These are phyloP conservation scores for Cybosia mesomella DNA, from an alignment of 2,888 invertebrate genomes.

Conservation along the genomic window DNA sequence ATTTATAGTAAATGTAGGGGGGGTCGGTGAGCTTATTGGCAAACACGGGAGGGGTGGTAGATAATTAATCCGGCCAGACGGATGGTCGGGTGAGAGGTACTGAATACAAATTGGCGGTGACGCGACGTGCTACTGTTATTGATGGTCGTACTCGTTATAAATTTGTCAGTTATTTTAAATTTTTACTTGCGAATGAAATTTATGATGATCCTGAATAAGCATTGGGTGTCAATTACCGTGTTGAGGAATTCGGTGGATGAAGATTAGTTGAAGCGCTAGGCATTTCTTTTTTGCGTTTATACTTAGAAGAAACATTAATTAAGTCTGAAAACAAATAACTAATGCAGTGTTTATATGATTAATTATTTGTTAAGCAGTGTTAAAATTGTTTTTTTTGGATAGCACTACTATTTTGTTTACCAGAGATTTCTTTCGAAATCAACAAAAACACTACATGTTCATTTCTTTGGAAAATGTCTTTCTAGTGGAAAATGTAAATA, in stretches of 20 bases:
- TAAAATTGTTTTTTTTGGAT: no score
- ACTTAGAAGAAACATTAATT: background rate
- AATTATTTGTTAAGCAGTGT: no score
- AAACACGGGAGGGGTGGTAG: constrained; percentile 79
- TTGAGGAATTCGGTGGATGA: constrained; percentile 5
- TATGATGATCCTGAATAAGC: constrained; percentile 17
- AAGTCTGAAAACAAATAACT: no score
- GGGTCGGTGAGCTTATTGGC: constrained; percentile 76
- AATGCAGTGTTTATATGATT: no score
- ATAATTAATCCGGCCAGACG: constrained; percentile 86
- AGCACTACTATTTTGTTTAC: no score
- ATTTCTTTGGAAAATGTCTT: background rate
- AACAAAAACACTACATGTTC: no score
- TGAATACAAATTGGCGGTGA: constrained; percentile 79
- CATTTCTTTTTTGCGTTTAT: background rate
- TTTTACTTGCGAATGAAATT: constrained; percentile 18
- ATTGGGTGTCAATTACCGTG: background rate
- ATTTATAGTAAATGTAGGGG: constrained; percentile 76
- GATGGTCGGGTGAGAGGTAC: constrained; percentile 68
- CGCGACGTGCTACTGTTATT: constrained; percentile 57
- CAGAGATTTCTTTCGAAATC: no score
- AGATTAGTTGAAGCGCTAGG: background rate
- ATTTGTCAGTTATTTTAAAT: constrained; percentile 41
- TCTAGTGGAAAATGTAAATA: background rate
- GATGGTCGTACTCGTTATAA: constrained; percentile 43